Evolutionary conservation across 2,888 invertebrate species (phyloP), one percentile per base, ranked within the genome.

Genomic region (Aelia acuminata): DNA sequence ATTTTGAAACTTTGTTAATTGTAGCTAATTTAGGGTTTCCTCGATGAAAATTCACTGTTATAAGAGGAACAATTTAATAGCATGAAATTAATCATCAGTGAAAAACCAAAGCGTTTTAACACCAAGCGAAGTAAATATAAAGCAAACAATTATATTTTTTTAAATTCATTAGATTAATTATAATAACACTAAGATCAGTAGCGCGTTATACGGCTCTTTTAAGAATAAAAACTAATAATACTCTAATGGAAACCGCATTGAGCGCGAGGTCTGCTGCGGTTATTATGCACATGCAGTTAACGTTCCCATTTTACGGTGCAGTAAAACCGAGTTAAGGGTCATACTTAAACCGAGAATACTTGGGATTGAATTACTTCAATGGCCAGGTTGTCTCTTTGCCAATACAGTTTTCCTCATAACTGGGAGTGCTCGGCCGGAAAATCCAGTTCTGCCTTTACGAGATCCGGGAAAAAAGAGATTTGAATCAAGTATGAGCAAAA

Each of bases 241-340:
- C 57, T 57, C 57, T 57, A 57, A 57, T 57, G 57, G 57, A 26
- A 57, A 57, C 26, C 26, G 26, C 57, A 26, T 57, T 57, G 57
- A 26, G 26, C 57, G 26, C 57, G 57, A 26, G 57, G 57, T 57
- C 57, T 57, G 26, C 26, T 26, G 39, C 75, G 39, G 70, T 39
- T 75, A 75, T 75, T 75, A 75, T 75, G 75, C 75, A 75, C 39
- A 75, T 43, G 75, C 75, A 75, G 75, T 75, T 75, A 75, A 75
- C 75, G 75, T 75, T 11, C 39, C 22, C 75, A 39, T 75, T 75
- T 75, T 75, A 75, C 39, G 39, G 39, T 22, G 39, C 39, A 75
- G 20, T 75, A 75, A 75, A 75, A 43, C 75, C 57, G 11, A 43
- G 39, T 75, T 75, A 39, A 75, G 75, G 75, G 75, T 43, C 75